A percentile compares a stretch with the other conserved stretches of the same genome.
These are phyloP conservation scores for Ornithoptera priamus DNA, from an alignment of 2,888 invertebrate genomes.

Conservation along the genomic window DNA sequence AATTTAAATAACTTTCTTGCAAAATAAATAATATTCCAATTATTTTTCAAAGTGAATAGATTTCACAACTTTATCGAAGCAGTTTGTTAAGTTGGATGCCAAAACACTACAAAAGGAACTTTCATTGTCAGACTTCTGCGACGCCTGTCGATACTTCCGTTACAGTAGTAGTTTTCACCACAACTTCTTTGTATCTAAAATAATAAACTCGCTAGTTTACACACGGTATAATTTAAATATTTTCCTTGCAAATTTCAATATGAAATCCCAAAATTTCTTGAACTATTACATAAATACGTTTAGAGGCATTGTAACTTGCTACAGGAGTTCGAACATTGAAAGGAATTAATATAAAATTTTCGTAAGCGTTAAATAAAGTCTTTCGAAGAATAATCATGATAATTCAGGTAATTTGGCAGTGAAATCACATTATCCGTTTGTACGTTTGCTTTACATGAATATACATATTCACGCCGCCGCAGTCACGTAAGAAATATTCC, in stretches of 20 bases:
- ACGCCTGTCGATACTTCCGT: slow-evolving; percentile 22
- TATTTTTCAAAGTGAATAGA: slow-evolving; percentile 1
- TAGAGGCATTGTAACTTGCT: neutral
- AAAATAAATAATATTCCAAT: neutral
- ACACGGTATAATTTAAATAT: too few relatives aligned
- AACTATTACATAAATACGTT: neutral
- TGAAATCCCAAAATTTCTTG: too few relatives aligned
- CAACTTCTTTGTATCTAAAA: neutral
- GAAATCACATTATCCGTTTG: slow-evolving; percentile 19
- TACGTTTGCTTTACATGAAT: slow-evolving; percentile 11
- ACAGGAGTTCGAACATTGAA: neutral
- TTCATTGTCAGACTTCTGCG: slow-evolving; percentile 13
- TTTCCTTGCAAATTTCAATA: too few relatives aligned
- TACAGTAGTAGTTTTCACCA: slow-evolving; percentile 1
- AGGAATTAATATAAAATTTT: neutral
- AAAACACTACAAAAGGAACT: slow-evolving; percentile 25
- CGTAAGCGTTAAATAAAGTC: neutral
- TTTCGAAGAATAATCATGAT: neutral
- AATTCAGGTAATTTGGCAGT: slow-evolving; percentile 3
- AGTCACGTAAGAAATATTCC: slow-evolving; percentile 27
- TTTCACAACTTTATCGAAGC: neutral
- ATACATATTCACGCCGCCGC: slow-evolving; percentile 24
- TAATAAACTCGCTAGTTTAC: neutral
- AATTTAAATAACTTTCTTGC: neutral
- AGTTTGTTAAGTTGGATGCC: slow-evolving; percentile 10